Conservation (phyloP, 1,140 invertebrate genomes). For the Leptinotarsa defecta region DNA sequence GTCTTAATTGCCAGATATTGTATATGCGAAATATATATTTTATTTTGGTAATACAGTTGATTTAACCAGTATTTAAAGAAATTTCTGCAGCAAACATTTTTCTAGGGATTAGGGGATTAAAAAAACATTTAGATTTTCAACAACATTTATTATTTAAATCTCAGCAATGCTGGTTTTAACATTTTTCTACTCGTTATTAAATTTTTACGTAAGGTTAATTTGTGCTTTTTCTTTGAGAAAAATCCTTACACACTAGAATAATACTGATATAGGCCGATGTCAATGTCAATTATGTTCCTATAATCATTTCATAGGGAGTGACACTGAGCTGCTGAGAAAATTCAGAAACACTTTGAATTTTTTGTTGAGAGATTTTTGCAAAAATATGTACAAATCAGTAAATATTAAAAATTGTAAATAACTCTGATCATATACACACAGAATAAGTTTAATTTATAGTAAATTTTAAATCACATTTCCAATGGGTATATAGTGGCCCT, state of each 20-base stretch:
- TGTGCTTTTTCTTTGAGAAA: constrained; percentile 19
- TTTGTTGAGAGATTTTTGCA: not conserved
- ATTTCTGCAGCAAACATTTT: not conserved
- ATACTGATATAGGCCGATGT: constrained; percentile 33
- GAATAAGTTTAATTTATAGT: not conserved
- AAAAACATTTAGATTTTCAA: constrained; percentile 3
- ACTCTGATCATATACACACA: not conserved
- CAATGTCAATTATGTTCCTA: not conserved
- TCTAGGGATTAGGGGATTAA: not conserved
- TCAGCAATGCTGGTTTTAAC: constrained; percentile 15
- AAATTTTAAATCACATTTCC: not conserved
- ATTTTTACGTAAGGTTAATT: constrained; percentile 10
- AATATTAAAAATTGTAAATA: not conserved
- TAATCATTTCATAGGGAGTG: not conserved
- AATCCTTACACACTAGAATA: constrained; percentile 22
- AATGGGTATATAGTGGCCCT: not conserved
- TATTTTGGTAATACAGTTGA: constrained; percentile 6
- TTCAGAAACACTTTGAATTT: not conserved
- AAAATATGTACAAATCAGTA: not conserved
- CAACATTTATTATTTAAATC: constrained; percentile 26
- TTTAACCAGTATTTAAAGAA: not conserved
- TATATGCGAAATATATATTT: not conserved
- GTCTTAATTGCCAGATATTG: not conserved
- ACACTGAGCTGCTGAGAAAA: not conserved
- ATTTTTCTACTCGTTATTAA: constrained; percentile 7